These are phyloP conservation scores for Corythaeola cristata DNA, from an alignment of 2,113 vertebrate genomes.

Conservation along the genomic window DNA sequence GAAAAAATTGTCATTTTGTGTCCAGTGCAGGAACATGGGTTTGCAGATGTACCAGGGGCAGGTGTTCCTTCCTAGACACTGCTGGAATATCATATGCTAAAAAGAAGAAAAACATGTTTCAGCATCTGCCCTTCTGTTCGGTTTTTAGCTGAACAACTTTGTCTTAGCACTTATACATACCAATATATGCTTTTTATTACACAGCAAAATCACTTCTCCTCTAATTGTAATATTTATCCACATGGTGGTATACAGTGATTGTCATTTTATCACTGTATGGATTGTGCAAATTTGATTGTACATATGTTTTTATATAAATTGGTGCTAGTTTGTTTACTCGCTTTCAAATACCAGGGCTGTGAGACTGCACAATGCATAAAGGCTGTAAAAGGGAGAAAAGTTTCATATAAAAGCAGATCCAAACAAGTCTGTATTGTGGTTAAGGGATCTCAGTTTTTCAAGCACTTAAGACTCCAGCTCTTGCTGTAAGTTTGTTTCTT, in stretches of 20 bases:
- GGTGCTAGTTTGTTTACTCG: background rate
- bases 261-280: background rate
- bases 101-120: background rate
- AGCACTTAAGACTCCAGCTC: background rate
- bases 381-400: background rate
- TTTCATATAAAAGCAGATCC: background rate
- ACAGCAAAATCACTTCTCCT: background rate
- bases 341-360: background rate
- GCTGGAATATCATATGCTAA: background rate
- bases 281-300: background rate
- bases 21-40: background rate
- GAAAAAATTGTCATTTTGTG: background rate
- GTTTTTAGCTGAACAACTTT: background rate
- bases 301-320: background rate
- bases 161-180: background rate
- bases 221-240: background rate
- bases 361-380: background rate
- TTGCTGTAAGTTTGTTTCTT: background rate
- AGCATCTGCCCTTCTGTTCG: background rate
- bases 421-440: background rate
- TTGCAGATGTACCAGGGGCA: background rate
- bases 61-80: background rate
- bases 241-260: no score
- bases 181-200: background rate
- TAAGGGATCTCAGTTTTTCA: background rate